Conservation (phyloP, 2,888 invertebrate species). For the Erpobdella octoculata region DNA sequence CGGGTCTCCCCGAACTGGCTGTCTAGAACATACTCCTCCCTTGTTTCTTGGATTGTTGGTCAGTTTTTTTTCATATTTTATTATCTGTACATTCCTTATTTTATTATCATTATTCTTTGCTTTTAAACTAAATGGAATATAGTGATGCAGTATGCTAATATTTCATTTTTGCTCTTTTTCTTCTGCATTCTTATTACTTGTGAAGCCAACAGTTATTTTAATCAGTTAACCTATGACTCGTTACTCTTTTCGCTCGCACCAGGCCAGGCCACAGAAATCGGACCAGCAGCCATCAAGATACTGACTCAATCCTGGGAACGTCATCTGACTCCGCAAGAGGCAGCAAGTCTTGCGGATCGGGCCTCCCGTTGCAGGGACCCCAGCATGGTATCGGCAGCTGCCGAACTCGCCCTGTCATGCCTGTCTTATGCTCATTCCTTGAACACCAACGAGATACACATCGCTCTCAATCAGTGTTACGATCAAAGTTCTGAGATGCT, state of each 20-base stretch:
- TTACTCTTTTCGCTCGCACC: conserved; percentile 17
- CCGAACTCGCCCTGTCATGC: conserved; percentile 86
- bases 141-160: no score
- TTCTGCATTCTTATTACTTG: no score
- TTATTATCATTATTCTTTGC: neutral
- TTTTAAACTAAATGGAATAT: no score
- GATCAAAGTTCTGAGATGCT: conserved; percentile 92
- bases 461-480: conserved; percentile 80
- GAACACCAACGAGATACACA: conserved; percentile 89
- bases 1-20: conserved; percentile 95
- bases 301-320: conserved; percentile 97
- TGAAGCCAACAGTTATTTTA: no score
- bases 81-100: neutral
- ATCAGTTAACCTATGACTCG: no score
- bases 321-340: conserved; percentile 96
- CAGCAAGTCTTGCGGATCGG: conserved; percentile 88
- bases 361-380: conserved; percentile 89
- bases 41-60: conserved; percentile 97
- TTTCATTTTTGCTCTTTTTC: no score
- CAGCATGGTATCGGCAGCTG: conserved; percentile 83
- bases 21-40: conserved; percentile 91
- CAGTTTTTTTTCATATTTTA: neutral
- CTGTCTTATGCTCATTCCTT: conserved; percentile 89
- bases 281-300: conserved; percentile 87
- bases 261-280: conserved; percentile 96